A percentile compares a stretch with the other conserved stretches of the same genome.
Evolutionary conservation across 2,113 vertebrate genomes (phyloP).

Genomic region (Smithornis capensis): DNA sequence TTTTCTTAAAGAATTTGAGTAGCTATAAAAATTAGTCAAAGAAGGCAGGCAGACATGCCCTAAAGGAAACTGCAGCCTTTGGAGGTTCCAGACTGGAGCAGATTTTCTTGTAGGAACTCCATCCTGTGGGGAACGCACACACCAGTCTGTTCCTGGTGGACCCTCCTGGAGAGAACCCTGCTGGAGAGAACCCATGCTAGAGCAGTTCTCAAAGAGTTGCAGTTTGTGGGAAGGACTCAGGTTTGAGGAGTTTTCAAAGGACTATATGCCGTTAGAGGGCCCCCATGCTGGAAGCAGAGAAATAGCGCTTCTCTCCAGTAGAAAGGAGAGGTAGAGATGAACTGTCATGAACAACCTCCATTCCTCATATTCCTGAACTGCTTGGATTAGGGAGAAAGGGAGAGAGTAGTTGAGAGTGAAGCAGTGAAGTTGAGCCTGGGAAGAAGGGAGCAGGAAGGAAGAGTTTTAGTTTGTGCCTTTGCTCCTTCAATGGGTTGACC

Average conservation of each 20-base stretch:
- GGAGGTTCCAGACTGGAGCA: neutral
- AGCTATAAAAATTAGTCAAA: neutral
- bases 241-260: neutral
- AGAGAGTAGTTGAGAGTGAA: neutral
- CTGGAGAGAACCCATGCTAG: neutral
- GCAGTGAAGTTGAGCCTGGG: neutral
- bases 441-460: neutral
- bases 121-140: accelerated
- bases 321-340: accelerated
- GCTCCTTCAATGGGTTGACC: too few species aligned
- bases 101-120: neutral
- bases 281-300: neutral
- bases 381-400: accelerated
- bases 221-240: neutral
- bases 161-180: accelerated
- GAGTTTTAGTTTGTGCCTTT: neutral
- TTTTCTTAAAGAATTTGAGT: neutral
- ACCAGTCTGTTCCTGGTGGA: neutral
- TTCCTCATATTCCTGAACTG: neutral
- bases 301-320: neutral
- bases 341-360: accelerated
- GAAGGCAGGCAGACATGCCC: accelerated
- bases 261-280: neutral
- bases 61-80: neutral
- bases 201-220: neutral